phyloP scores from a whole-genome alignment of 2,113 vertebrate species.

The Zeus faber region DNA sequence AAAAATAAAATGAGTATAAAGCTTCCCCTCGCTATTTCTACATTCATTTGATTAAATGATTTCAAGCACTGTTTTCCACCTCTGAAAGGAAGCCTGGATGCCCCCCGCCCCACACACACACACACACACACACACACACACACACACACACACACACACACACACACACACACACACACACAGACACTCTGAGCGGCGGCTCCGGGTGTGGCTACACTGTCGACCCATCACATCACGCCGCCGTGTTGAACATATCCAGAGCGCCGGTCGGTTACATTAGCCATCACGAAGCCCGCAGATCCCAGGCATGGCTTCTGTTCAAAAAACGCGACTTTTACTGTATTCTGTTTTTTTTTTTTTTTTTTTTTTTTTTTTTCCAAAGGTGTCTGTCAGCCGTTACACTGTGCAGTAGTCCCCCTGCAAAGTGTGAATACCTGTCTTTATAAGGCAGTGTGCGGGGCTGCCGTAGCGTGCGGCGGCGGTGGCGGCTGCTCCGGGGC shows the following conservation, averaged over 20 bases:
- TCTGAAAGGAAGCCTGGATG: too few relatives aligned
- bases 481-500: constrained; percentile 34
- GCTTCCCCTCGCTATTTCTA: too few relatives aligned
- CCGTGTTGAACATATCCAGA: constrained; percentile 26
- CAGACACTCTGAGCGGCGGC: too few relatives aligned
- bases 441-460: constrained; percentile 72
- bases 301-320: constrained; percentile 44
- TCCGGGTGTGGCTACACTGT: constrained; percentile 26
- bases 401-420: constrained; percentile 60
- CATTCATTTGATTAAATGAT: too few relatives aligned
- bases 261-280: constrained; percentile 39
- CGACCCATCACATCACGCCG: constrained; percentile 25
- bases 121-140: too few relatives aligned
- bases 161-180: too few relatives aligned
- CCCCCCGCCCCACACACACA: too few relatives aligned
- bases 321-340: constrained; percentile 52
- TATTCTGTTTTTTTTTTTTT: too few relatives aligned
- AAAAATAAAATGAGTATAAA: too few relatives aligned
- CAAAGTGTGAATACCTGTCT: constrained; percentile 74
- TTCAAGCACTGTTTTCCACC: too few relatives aligned
- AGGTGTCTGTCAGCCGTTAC: constrained; percentile 60
- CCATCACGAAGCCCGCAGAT: constrained; percentile 14
- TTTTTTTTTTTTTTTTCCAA: too few relatives aligned
- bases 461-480: constrained; percentile 41
- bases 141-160: too few relatives aligned